Percentiles rank a stretch among this genome's conserved stretches.
Conservation (phyloP, 2,797 vertebrate genomes). For the Catostomus latipinnis region DNA sequence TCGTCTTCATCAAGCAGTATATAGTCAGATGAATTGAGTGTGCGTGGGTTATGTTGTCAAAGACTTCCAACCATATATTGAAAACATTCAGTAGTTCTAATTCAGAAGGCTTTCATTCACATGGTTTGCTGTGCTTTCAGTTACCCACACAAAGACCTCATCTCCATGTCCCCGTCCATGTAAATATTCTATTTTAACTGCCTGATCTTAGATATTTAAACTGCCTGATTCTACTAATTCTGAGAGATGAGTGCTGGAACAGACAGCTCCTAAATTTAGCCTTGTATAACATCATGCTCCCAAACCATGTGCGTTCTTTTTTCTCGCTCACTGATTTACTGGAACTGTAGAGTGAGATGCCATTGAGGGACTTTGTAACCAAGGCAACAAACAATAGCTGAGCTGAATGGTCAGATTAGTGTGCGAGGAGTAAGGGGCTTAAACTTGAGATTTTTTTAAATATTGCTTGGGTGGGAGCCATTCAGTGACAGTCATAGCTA, state of each 20-base stretch:
- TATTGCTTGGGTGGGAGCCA: constrained; percentile 21
- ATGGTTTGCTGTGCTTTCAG: constrained; percentile 7
- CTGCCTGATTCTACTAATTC: constrained; percentile 41
- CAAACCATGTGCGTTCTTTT: constrained; percentile 59
- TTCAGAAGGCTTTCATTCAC: constrained; percentile 50
- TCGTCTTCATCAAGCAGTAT: constrained; percentile 24
- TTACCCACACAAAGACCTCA: constrained; percentile 56
- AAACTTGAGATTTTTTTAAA: constrained; percentile 61
- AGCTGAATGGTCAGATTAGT: constrained; percentile 77
- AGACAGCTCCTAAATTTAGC: constrained; percentile 68
- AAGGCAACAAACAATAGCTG: constrained; percentile 79
- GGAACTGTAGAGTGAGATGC: constrained; percentile 68
- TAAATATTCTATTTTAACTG: constrained; percentile 52
- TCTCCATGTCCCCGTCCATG: constrained; percentile 47
- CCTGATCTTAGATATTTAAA: constrained; percentile 54
- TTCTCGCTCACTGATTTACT: constrained; percentile 60
- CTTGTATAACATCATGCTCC: constrained; percentile 59
- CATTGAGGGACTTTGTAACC: constrained; percentile 78
- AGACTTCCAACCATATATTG: constrained; percentile 33
- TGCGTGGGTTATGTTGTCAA: constrained; percentile 45
- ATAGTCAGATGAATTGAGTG: constrained; percentile 31
- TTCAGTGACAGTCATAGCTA: constrained; percentile 16
- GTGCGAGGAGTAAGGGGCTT: constrained; percentile 68
- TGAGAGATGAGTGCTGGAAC: constrained; percentile 46
- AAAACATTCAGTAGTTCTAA: constrained; percentile 30